Evolutionary conservation across 2,888 invertebrate species (phyloP), one percentile per base, ranked within the genome.

Genomic region (Tachina grossa): DNA sequence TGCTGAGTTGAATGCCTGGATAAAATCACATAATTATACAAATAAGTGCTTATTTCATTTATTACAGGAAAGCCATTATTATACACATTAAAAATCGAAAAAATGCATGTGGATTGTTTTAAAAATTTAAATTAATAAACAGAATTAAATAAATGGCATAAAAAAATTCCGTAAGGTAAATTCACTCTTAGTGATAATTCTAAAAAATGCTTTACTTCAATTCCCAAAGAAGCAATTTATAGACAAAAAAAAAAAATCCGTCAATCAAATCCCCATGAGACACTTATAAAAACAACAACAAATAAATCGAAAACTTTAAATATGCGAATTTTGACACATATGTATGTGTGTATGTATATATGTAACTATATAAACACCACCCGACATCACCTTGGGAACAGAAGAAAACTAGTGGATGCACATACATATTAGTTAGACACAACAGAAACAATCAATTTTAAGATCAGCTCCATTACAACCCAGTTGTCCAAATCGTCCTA

Each of bases 281-380:
- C 5, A 57, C 5, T 63, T 45, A 68, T 65, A 8, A 65, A 63
- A 41, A 63, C 19, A 45, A 47, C 55, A 14, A 39, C 39, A 68
- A n/a, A 16, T 31, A 45, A 39, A n/a, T 8, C 59, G 19, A 66
- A 72, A 68, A 75, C 49, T 74, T 85, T 71, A 78, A 85, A 79
- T 79, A 85, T 79, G 85, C 82, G 78, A 85, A 85, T 78, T 79
- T 78, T 82, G 78, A 82, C 82, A 85, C 85, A 75, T 85, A 57
- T 74, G 63, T 19, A 49, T 4, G 4, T 4, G 4, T 31, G 31
- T 31, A 4, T 31, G 22, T 22, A 22, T 2, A 31, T 31, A 31
- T n/a, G n/a, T n/a, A n/a, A n/a, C n/a, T n/a, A 2, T 22, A 31
- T 31, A 31, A 31, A 31, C 5, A 59, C 57, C 65, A 66, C n/a